phyloP scores from a whole-genome alignment of 1,140 invertebrate genomes.

The Caenorhabditis briggsae region DNA sequence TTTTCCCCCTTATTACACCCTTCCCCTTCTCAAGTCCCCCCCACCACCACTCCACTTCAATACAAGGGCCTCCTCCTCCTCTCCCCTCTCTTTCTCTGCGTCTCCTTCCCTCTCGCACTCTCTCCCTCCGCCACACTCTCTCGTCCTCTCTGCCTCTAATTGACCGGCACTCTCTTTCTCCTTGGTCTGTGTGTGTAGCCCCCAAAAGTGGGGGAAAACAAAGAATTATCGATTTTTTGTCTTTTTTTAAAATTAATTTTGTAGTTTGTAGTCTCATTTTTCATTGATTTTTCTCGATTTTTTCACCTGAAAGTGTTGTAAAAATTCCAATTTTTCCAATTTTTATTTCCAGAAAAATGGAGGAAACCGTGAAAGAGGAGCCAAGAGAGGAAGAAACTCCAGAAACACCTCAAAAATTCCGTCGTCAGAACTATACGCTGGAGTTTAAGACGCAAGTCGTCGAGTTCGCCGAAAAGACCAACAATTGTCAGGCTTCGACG shows the following conservation, averaged over 20 bases:
- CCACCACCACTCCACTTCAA: background rate
- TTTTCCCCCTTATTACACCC: background rate
- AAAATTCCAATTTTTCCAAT: no score
- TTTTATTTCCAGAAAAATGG: no score
- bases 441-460: slow-evolving; percentile 10
- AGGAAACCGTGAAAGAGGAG: no score
- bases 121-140: background rate
- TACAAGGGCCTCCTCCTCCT: background rate
- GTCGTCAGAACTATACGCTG: slow-evolving; percentile 9
- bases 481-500: background rate
- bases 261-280: no score
- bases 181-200: no score
- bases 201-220: no score
- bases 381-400: no score
- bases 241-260: no score
- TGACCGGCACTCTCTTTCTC: background rate
- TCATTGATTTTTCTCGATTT: no score
- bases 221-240: no score
- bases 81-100: background rate
- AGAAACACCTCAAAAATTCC: background rate
- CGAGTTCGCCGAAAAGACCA: background rate
- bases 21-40: background rate
- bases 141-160: background rate
- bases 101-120: background rate
- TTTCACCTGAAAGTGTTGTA: no score